These are phyloP conservation scores for Smithornis capensis DNA, from an alignment of 2,113 vertebrate genomes.

Conservation along the genomic window DNA sequence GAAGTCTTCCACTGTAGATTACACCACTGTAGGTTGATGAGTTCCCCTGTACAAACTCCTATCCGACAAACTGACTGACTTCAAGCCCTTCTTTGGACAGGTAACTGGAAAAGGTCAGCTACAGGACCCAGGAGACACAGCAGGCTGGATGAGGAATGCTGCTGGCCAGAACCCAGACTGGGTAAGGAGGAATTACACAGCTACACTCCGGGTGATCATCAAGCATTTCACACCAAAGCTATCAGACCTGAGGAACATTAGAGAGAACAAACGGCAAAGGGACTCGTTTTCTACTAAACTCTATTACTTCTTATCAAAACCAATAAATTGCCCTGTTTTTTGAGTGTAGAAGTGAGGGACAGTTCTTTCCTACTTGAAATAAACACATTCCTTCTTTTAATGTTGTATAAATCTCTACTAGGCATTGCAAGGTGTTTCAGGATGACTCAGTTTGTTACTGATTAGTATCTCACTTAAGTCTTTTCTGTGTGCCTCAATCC, in stretches of 20 bases:
- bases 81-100: not conserved
- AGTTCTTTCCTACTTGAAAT: not conserved
- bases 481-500: not conserved
- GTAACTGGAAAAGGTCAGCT: not conserved
- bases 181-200: not conserved
- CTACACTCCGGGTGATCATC: not conserved
- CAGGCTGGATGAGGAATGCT: not conserved
- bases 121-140: not conserved
- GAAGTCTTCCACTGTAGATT: not conserved
- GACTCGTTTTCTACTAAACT: not conserved
- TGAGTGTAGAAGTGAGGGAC: not conserved
- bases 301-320: not conserved
- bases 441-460: conserved; percentile 9
- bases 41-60: not conserved
- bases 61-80: not conserved
- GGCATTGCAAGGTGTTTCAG: not conserved
- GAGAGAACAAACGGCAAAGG: not conserved
- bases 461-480: not conserved
- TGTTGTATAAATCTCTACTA: not conserved
- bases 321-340: not conserved
- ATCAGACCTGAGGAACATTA: not conserved
- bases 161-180: not conserved
- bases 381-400: not conserved
- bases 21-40: not conserved
- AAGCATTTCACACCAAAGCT: not conserved